Conservation (phyloP, 2,113 vertebrate genomes). For the Sisor rabdophorus region DNA sequence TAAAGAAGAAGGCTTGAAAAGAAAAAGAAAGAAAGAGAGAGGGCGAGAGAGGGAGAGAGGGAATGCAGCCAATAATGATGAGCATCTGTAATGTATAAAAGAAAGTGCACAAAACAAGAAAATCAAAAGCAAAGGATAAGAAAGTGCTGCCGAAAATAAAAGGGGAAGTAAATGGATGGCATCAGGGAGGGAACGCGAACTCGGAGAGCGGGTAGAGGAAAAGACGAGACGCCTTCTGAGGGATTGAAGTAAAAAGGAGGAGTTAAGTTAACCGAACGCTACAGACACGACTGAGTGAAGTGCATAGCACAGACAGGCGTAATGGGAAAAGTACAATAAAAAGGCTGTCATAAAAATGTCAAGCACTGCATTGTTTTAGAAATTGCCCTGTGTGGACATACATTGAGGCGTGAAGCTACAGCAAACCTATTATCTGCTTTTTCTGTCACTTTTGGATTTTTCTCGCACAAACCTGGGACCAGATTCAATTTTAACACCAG, state of each 20-base stretch:
- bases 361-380: slow-evolving; percentile 66
- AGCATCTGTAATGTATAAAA: slow-evolving; percentile 33
- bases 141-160: slow-evolving; percentile 45
- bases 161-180: slow-evolving; percentile 44
- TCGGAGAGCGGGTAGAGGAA: slow-evolving; percentile 31
- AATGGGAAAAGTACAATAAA: slow-evolving; percentile 59
- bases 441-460: slow-evolving; percentile 72
- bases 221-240: slow-evolving; percentile 37
- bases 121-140: slow-evolving; percentile 41
- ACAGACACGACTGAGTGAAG: slow-evolving; percentile 56
- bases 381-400: slow-evolving; percentile 72
- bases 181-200: slow-evolving; percentile 34
- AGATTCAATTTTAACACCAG: slow-evolving; percentile 72
- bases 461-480: slow-evolving; percentile 70
- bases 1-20: slow-evolving; percentile 33
- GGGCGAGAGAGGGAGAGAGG: not conserved
- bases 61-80: slow-evolving; percentile 21
- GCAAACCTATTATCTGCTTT: slow-evolving; percentile 76
- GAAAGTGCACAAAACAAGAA: slow-evolving; percentile 21
- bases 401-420: slow-evolving; percentile 73
- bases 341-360: slow-evolving; percentile 69
- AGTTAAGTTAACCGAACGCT: slow-evolving; percentile 52
- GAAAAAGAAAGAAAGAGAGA: not conserved
- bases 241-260: slow-evolving; percentile 39
- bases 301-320: slow-evolving; percentile 58